Percentiles rank a stretch among this genome's conserved stretches.
Conservation (phyloP, 2,113 vertebrate species). For the Eupsittula cactorum region DNA sequence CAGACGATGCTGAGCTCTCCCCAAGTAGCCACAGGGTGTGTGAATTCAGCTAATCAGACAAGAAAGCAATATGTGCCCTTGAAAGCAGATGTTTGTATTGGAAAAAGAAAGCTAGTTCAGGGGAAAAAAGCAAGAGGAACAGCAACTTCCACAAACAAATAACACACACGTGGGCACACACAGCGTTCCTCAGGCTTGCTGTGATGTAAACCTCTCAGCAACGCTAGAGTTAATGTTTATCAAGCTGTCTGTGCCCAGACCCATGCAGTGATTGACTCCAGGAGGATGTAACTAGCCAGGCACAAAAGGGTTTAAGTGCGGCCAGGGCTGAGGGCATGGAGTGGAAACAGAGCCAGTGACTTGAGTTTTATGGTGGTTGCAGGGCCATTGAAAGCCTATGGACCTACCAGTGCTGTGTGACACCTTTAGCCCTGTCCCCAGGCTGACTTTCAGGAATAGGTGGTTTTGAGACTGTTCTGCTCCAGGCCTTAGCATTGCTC, state of each 20-base stretch:
- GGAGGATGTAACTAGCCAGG: neutral
- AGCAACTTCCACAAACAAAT: conserved; percentile 5
- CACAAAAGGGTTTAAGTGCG: neutral
- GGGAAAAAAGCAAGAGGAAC: neutral
- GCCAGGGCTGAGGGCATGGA: neutral
- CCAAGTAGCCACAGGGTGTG: conserved; percentile 30
- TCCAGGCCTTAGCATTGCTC: neutral
- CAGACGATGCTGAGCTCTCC: neutral
- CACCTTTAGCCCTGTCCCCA: neutral
- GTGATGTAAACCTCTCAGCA: neutral
- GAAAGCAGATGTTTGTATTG: conserved; percentile 56
- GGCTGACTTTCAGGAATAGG: neutral
- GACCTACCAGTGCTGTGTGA: neutral
- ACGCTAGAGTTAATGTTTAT: neutral
- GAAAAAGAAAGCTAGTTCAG: neutral
- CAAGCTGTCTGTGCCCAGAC: neutral
- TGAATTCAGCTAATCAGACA: conserved; percentile 21
- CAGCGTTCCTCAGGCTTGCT: neutral
- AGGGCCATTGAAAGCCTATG: neutral
- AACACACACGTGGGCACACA: neutral
- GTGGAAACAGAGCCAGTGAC: neutral
- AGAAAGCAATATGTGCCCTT: neutral
- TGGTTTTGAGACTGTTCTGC: neutral
- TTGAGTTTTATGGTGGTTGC: neutral
- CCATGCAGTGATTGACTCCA: neutral